Evolutionary conservation across 1,140 invertebrate genomes (phyloP).

Genomic region (Branchinecta lindahli): DNA sequence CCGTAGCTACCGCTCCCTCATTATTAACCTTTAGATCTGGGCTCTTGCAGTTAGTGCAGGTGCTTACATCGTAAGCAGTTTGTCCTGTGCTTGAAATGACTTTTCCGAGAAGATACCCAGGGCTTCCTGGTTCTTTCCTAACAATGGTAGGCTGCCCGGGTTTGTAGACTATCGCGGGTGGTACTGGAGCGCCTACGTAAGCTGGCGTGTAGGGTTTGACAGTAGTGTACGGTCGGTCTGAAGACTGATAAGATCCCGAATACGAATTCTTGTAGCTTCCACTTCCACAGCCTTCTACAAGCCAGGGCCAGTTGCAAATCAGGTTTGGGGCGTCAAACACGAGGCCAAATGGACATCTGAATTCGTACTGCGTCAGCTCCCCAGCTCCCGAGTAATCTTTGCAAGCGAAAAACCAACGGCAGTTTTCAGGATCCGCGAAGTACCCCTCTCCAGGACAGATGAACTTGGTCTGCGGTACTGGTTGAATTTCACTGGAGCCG

Average conservation of each 20-base stretch:
- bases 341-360: slow-evolving; percentile 62
- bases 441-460: slow-evolving; percentile 39
- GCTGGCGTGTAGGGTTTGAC: neutral
- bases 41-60: no score
- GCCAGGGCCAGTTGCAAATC: slow-evolving; percentile 66
- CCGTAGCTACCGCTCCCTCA: no score
- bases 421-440: slow-evolving; percentile 65
- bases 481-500: slow-evolving; percentile 40
- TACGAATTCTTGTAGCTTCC: slow-evolving; percentile 23
- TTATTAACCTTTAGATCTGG: no score
- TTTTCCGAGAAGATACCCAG: slow-evolving; percentile 17
- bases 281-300: slow-evolving; percentile 47
- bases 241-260: neutral
- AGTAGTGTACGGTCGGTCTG: neutral
- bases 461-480: slow-evolving; percentile 43
- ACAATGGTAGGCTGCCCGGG: neutral
- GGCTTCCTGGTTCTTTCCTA: slow-evolving; percentile 13
- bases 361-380: slow-evolving; percentile 54
- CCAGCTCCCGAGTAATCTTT: slow-evolving; percentile 46
- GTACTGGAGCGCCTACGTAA: no score
- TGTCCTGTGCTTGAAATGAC: neutral
- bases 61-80: neutral
- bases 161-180: no score
- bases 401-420: slow-evolving; percentile 71
- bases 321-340: slow-evolving; percentile 55